Conservation (phyloP, 2,797 vertebrate genomes). For the Phaenicophaeus curvirostris region DNA sequence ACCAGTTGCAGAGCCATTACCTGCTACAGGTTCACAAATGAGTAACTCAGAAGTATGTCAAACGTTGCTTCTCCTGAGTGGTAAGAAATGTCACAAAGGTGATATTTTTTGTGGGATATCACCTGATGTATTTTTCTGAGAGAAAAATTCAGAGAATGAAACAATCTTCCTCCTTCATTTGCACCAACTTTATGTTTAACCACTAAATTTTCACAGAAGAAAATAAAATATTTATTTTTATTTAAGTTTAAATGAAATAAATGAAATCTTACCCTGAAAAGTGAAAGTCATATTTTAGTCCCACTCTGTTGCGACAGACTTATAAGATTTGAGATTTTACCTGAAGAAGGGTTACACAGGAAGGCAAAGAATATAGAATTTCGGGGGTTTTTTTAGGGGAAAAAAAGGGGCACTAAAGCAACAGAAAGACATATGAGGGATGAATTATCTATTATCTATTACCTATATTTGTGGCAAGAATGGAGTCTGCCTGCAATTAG, state of each 20-base stretch:
- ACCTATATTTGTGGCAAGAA: neutral
- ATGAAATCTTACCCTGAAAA: neutral
- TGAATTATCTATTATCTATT: accelerated
- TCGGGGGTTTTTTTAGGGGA: neutral
- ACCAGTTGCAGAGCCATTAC: neutral
- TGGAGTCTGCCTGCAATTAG: neutral
- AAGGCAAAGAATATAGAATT: neutral
- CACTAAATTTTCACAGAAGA: neutral
- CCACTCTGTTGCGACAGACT: neutral
- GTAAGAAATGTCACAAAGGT: neutral
- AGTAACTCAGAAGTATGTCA: neutral
- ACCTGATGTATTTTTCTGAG: neutral
- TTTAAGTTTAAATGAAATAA: neutral
- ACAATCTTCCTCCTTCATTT: neutral
- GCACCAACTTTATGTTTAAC: neutral
- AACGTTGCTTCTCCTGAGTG: neutral
- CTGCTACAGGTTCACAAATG: neutral
- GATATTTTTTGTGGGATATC: neutral
- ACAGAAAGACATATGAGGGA: neutral
- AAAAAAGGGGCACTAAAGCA: neutral
- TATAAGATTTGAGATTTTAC: neutral
- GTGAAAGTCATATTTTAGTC: neutral
- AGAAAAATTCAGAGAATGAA: neutral
- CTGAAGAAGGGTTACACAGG: neutral
- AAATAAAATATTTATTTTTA: neutral